Conservation (phyloP, 2,888 invertebrate genomes). For the Norana najaformis region DNA sequence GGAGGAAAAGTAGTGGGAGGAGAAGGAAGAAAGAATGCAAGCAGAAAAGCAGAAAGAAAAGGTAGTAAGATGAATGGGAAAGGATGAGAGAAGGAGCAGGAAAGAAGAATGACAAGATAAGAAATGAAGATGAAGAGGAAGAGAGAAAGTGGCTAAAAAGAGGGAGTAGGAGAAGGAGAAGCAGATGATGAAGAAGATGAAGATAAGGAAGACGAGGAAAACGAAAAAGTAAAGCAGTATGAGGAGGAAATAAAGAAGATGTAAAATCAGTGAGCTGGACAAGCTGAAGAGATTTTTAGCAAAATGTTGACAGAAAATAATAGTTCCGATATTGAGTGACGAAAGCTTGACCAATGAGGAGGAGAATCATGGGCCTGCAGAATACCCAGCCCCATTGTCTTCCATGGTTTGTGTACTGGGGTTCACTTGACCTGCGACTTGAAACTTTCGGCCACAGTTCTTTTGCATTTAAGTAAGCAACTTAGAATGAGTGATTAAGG, state of each 20-base stretch:
- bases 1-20: neutral
- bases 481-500: neutral
- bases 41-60: neutral
- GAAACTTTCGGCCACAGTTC: neutral
- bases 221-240: neutral
- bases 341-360: neutral
- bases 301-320: neutral
- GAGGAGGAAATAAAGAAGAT: neutral
- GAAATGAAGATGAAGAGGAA: neutral
- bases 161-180: neutral
- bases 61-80: too few relatives aligned
- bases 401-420: neutral
- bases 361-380: neutral
- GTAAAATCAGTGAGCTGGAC: neutral
- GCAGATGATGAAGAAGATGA: neutral
- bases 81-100: neutral
- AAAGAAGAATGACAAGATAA: neutral
- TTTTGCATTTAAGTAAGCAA: neutral
- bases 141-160: neutral
- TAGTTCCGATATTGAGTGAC: neutral
- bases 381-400: neutral
- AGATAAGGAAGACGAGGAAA: neutral
- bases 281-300: constrained; percentile 5
- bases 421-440: neutral
- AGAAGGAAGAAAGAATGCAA: neutral